Evolutionary conservation across 2,888 invertebrate species (phyloP).

Genomic region (Gordius sp.): DNA sequence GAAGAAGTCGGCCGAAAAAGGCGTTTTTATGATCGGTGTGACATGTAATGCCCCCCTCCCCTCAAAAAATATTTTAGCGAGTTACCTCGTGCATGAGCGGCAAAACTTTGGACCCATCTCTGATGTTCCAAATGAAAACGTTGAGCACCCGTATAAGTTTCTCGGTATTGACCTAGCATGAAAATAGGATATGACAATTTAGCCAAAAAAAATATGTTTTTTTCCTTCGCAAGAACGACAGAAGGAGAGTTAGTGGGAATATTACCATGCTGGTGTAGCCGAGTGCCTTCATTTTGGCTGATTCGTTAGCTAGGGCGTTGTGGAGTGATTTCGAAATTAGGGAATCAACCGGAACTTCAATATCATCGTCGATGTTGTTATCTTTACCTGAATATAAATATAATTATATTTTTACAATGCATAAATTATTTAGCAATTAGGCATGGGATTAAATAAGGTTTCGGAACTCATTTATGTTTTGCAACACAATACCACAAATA

Average conservation of each 20-base stretch:
- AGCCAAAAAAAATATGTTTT: not conserved
- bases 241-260: not conserved
- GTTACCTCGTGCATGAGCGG: conserved; percentile 10
- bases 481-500: too few species aligned
- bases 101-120: not conserved
- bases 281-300: conserved; percentile 7
- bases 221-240: not conserved
- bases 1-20: too few species aligned
- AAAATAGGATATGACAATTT: not conserved
- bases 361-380: not conserved
- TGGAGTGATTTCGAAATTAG: not conserved
- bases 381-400: not conserved
- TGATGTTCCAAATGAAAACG: conserved; percentile 3
- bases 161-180: not conserved
- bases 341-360: not conserved
- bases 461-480: too few species aligned
- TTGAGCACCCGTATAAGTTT: not conserved
- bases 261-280: not conserved
- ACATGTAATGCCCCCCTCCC: too few species aligned
- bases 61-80: too few species aligned
- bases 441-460: too few species aligned
- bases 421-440: too few species aligned
- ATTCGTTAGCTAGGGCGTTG: not conserved
- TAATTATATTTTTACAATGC: not conserved
- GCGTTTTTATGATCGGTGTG: too few species aligned